Evolutionary conservation across 2,797 vertebrate genomes (phyloP).

Genomic region (Megaceryle alcyon): DNA sequence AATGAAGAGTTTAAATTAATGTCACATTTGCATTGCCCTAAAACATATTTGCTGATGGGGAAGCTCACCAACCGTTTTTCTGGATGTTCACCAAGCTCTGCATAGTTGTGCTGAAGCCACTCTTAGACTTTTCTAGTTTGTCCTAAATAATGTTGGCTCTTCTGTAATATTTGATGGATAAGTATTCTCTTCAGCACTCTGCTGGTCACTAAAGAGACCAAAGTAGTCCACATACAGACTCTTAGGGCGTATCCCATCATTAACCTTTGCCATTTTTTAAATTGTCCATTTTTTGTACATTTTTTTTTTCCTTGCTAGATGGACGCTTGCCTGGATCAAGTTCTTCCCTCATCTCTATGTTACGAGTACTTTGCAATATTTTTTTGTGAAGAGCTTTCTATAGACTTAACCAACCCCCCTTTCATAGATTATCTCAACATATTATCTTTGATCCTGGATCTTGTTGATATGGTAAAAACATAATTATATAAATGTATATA

Average conservation of each 20-base stretch:
- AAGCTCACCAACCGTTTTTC: neutral
- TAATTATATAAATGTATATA: neutral
- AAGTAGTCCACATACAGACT: neutral
- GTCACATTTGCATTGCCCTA: slow-evolving; percentile 57
- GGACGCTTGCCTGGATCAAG: neutral
- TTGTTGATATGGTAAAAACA: neutral
- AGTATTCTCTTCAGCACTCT: neutral
- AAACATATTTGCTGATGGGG: slow-evolving; percentile 46
- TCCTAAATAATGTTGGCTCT: neutral
- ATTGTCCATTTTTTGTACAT: neutral
- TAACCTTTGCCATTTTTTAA: neutral
- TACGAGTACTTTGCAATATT: neutral
- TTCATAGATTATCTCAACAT: neutral
- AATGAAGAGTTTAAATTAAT: slow-evolving; percentile 53
- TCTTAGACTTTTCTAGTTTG: neutral
- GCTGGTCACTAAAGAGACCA: neutral
- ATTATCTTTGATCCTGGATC: neutral
- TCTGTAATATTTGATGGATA: neutral
- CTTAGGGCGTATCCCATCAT: neutral
- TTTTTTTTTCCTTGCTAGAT: neutral
- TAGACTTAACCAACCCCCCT: neutral
- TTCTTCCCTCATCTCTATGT: neutral
- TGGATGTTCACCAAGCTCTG: neutral
- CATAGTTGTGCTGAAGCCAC: neutral
- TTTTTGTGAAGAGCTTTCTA: neutral